Base-by-base conservation (phyloP, 2,797 vertebrate genomes). In the Acanthopagrus latus region DNA sequence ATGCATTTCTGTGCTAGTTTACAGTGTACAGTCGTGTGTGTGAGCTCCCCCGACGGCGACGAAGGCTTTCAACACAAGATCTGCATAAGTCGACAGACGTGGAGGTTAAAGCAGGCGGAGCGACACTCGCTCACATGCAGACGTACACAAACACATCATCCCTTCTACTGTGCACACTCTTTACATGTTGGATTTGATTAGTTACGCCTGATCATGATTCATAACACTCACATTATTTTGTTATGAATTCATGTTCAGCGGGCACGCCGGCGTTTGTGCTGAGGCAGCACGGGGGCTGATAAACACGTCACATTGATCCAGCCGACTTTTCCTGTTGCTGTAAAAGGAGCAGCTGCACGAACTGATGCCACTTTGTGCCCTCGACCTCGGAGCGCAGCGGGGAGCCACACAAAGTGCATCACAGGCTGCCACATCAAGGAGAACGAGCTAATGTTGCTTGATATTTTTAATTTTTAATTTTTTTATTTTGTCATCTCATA, bases 201-300 rank as follows among this genome's bases (percentile, higher is more conserved):
- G 88, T 58, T 68, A 78, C 65, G 87, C 83, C 70, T 63, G 82
- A 89, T 92, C 88, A 87, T 79, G 64, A 89, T 80, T 87, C 84
- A 77, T 73, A 88, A 80, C 87, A 89, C 86, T 90, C 85, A 70
- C 51, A 85, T 86, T 80, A 88, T 88, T 89, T 84, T 80, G 78
- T 83, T 77, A 79, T 70, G 72, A 78, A 86, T 85, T 67, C 7
- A 10, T 82, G 84, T 89, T 88, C 85, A 80, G 69, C 2, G 44
- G 76, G 84, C 75, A 74, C 1, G 60, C 70, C 14, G 55, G 27
- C 23, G 60, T 58, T 70, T 41, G 81, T 73, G 78, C 66, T 29
- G 68, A 80, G 64, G 87, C 71, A 81, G 82, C 80, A 71, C 71
- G 38, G 58, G 60, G 7, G 76, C 76, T 81, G 81, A 88, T 88